Conservation (phyloP, 2,113 vertebrate genomes). For the Shinisaurus crocodilurus region DNA sequence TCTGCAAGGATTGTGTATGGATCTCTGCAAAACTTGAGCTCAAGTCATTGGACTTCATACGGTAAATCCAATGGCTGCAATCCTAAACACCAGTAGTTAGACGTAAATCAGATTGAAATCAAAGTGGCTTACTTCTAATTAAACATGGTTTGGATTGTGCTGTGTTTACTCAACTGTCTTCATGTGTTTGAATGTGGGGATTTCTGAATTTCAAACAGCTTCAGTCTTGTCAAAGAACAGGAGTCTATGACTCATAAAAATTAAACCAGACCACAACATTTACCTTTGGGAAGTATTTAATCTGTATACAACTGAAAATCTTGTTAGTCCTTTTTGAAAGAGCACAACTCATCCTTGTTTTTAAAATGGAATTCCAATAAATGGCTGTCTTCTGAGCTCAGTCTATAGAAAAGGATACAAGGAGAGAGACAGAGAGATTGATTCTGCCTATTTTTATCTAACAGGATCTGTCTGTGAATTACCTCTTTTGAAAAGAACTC, state of each 20-base stretch:
- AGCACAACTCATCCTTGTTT: neutral
- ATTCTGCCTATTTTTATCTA: slow-evolving; percentile 60
- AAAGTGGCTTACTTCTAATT: neutral
- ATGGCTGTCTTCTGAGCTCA: neutral
- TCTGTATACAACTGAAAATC: neutral
- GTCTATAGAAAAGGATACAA: slow-evolving; percentile 31
- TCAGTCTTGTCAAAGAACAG: neutral
- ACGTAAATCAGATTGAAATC: neutral
- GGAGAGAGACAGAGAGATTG: slow-evolving; percentile 5
- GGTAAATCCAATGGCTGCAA: neutral
- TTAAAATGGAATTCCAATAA: neutral
- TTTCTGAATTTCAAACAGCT: neutral
- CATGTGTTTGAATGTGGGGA: neutral
- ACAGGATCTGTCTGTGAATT: slow-evolving; percentile 86
- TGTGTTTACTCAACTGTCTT: neutral
- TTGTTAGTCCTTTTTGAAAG: neutral
- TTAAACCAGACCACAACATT: neutral
- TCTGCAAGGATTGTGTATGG: neutral
- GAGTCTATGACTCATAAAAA: neutral
- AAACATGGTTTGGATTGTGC: neutral
- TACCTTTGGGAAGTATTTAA: neutral
- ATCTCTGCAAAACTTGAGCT: neutral
- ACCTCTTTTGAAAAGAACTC: slow-evolving; percentile 81
- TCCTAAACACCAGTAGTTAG: neutral
- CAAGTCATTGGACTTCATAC: neutral